These are phyloP conservation scores for Capitulum mitella DNA, from an alignment of 2,888 invertebrate species.

Conservation along the genomic window DNA sequence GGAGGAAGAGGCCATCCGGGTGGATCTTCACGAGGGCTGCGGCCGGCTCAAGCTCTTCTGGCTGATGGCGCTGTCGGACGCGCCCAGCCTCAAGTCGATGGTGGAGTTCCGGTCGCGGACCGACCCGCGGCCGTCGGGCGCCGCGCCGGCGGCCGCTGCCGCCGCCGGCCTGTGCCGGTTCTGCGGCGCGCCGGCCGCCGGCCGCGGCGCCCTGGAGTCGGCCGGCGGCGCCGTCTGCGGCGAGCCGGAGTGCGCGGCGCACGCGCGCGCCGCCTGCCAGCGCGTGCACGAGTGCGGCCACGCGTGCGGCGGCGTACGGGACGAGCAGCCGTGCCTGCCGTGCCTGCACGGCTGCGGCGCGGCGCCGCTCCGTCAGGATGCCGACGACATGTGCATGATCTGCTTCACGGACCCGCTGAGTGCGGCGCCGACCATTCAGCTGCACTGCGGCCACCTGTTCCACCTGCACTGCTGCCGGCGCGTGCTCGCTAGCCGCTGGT, in stretches of 20 bases:
- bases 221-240: constrained; percentile 68
- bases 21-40: constrained; percentile 92
- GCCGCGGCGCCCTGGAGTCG: constrained; percentile 63
- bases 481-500: constrained; percentile 79
- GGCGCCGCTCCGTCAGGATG: constrained; percentile 73
- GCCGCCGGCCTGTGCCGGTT: constrained; percentile 59
- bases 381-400: constrained; percentile 99
- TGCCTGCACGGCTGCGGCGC: constrained; percentile 74
- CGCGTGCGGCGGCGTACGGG: constrained; percentile 84
- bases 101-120: constrained; percentile 65
- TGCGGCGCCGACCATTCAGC: constrained; percentile 78
- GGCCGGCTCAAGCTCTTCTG: constrained; percentile 93
- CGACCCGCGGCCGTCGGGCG: constrained; percentile 31
- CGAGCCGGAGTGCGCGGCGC: constrained; percentile 81
- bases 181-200: constrained; percentile 73
- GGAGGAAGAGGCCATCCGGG: constrained; percentile 87
- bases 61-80: constrained; percentile 86
- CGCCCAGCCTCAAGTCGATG: constrained; percentile 71
- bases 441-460: constrained; percentile 92
- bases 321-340: constrained; percentile 74
- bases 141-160: constrained; percentile 30
- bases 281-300: constrained; percentile 82
- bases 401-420: constrained; percentile 95
- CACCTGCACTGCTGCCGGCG: constrained; percentile 84
- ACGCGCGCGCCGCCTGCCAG: constrained; percentile 71